phyloP scores from a whole-genome alignment of 2,888 invertebrate species.

The Eumacrocentrus americanus region DNA sequence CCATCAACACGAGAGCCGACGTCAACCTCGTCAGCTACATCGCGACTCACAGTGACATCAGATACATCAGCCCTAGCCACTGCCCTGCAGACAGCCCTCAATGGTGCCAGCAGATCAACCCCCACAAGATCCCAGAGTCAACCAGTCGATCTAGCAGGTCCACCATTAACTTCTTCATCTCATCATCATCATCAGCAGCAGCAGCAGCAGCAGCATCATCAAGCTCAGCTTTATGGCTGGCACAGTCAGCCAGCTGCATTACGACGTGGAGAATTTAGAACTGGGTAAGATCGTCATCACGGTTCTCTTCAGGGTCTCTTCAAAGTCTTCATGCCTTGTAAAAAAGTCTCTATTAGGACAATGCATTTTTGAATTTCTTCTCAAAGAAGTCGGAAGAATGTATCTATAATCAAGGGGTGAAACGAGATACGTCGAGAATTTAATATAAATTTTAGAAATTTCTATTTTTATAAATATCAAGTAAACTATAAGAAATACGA shows the following conservation, averaged over 20 bases:
- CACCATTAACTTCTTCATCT: slow-evolving; percentile 38
- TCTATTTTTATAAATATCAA: no score
- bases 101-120: slow-evolving; percentile 34
- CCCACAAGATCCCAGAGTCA: slow-evolving; percentile 63
- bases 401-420: no score
- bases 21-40: slow-evolving; percentile 54
- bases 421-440: no score
- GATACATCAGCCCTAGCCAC: slow-evolving; percentile 56
- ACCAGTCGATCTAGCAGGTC: slow-evolving; percentile 60
- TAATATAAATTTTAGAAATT: no score
- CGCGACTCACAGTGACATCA: slow-evolving; percentile 55
- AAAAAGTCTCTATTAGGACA: no score
- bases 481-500: slow-evolving; percentile 6
- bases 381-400: no score
- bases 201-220: slow-evolving; percentile 33
- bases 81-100: slow-evolving; percentile 52
- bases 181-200: no score
- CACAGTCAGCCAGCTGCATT: slow-evolving; percentile 58
- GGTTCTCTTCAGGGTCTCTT: not conserved
- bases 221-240: slow-evolving; percentile 47
- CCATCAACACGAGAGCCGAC: slow-evolving; percentile 52
- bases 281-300: slow-evolving; percentile 45
- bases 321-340: slow-evolving; percentile 14
- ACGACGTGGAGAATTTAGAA: slow-evolving; percentile 55
- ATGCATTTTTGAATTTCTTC: no score